Base-by-base conservation (phyloP, 2,113 vertebrate species). In the Callorhinus ursinus region DNA sequence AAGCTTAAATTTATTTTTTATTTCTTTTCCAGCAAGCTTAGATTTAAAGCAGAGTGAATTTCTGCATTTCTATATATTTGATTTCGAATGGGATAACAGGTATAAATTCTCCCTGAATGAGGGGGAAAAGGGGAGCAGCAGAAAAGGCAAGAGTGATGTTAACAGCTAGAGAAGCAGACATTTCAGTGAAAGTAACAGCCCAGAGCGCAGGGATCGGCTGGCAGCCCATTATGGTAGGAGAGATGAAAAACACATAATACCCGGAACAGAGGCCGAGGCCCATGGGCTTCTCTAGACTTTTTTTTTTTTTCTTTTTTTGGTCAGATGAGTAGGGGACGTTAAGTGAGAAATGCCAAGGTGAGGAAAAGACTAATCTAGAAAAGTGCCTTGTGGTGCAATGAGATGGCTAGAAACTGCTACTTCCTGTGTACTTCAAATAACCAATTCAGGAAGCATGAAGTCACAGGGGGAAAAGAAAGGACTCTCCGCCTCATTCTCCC, bases 241-340 rank as follows among this genome's bases (percentile, higher is more conserved):
- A 95, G 65, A 95, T 39, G 13, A 82, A 97, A 98, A 98, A 88
- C 81, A 88, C 51, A 97, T 89, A 97, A 80, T 76, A 93, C 59
- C 74, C 79, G 14, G 76, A 93, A 98, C 59, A 67, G 89, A 96
- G 92, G 46, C 79, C 59, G 74, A 46, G 7, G 7, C 46, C 46
- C 46, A 46, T 90, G 16, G 76, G 49, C 90, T 39, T 90, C 46
- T 80, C 76, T 0, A 97, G 90, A 96, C 19, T 93, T 24, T 76
- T 33, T 36, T 36, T 74, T 53, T 61, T 55, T 80, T 97, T 74
- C 1, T 61, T 65, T 65, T 65, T 65, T 65, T 65, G 2, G 69
- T 95, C 65, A 93, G 94, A 76, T 13, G 57, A 14, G 89, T 95
- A 28, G 84, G 31, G 36, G 22, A 74, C 0, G 0, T 79, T 77